Percentiles rank a stretch among this genome's conserved stretches.
Conservation (phyloP, 2,888 invertebrate species). For the Acrobasis repandana region DNA sequence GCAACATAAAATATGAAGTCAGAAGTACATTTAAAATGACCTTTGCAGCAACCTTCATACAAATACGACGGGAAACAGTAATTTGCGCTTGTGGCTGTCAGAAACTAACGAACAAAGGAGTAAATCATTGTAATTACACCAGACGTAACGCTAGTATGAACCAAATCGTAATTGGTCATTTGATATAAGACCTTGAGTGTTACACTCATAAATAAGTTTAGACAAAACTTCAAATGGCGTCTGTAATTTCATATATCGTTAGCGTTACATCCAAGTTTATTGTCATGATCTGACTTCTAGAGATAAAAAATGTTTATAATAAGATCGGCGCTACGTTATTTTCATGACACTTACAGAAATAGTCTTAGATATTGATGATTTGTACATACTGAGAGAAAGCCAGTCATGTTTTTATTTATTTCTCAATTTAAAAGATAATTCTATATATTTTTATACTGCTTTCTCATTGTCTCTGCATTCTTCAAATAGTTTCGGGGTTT, state of each 20-base stretch:
- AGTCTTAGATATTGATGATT: too few species aligned
- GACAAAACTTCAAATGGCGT: constrained; percentile 10
- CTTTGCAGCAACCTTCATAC: constrained; percentile 36
- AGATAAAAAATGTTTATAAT: neutral
- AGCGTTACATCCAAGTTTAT: neutral
- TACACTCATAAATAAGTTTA: constrained; percentile 32
- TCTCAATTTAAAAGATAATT: too few species aligned
- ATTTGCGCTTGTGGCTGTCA: constrained; percentile 51
- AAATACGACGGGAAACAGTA: constrained; percentile 47
- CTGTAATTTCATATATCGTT: constrained; percentile 8
- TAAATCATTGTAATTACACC: constrained; percentile 54
- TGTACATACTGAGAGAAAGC: too few species aligned
- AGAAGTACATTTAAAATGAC: constrained; percentile 13
- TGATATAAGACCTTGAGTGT: constrained; percentile 49
- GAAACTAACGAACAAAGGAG: constrained; percentile 55
- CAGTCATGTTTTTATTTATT: too few species aligned
- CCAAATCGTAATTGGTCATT: constrained; percentile 51
- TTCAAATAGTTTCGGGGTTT: too few species aligned
- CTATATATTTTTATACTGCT: too few species aligned
- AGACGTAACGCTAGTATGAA: constrained; percentile 45
- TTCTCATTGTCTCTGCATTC: too few species aligned
- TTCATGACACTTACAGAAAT: too few species aligned
- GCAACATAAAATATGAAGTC: neutral
- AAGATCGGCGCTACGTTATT: too few species aligned
- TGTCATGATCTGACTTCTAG: neutral